Conservation (phyloP, 2,888 invertebrate species). For the Onthophagus sagittarius region DNA sequence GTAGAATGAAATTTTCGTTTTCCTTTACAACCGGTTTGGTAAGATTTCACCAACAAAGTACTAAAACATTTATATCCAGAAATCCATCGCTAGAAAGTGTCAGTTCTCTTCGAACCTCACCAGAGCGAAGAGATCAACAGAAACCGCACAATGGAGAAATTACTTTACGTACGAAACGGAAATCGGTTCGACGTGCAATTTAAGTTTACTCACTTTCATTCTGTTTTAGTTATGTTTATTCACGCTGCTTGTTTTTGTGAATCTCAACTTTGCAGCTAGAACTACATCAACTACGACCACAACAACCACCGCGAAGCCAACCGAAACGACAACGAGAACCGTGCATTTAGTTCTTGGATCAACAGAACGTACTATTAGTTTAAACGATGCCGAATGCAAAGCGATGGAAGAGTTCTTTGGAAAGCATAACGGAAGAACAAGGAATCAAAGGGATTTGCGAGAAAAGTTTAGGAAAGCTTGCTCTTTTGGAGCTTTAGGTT, state of each 20-base stretch:
- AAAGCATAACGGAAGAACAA: neutral
- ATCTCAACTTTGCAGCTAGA: neutral
- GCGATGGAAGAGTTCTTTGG: slow-evolving; percentile 4
- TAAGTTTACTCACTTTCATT: neutral
- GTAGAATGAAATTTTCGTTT: neutral
- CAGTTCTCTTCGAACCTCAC: neutral
- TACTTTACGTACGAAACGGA: neutral
- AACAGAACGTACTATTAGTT: slow-evolving; percentile 8
- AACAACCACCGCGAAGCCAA: neutral
- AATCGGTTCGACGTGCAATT: neutral
- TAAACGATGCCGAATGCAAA: slow-evolving; percentile 8
- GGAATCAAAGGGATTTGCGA: neutral
- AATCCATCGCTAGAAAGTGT: neutral
- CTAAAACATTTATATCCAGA: neutral
- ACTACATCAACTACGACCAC: neutral
- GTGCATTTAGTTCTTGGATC: neutral
- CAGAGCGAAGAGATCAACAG: neutral
- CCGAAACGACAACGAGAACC: neutral
- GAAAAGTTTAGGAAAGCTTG: slow-evolving; percentile 5
- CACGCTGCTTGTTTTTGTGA: neutral
- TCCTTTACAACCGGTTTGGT: neutral
- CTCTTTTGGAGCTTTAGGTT: slow-evolving; percentile 5
- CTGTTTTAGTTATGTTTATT: neutral
- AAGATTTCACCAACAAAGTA: neutral
- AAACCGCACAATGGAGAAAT: neutral